A percentile compares a stretch with the other conserved stretches of the same genome.
Conservation (phyloP, 2,888 invertebrate genomes). For the Luperina testacea region DNA sequence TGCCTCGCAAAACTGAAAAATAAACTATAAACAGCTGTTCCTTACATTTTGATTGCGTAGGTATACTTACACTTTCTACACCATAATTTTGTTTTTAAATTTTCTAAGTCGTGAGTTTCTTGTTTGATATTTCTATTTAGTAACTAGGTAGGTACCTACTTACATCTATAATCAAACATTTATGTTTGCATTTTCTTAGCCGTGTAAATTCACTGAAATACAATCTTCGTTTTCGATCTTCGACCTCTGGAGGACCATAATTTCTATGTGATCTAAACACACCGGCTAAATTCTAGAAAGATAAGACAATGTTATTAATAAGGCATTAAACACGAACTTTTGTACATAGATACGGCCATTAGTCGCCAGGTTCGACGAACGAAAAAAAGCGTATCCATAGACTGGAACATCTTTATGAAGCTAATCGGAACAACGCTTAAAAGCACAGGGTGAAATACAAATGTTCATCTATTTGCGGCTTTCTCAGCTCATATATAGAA, state of each 20-base stretch:
- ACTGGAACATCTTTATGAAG: not conserved
- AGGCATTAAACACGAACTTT: not conserved
- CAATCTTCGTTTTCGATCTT: slow-evolving; percentile 74
- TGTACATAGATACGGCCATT: not conserved
- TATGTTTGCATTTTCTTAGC: slow-evolving; percentile 76
- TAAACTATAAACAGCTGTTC: not conserved
- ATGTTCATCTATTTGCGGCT: not conserved
- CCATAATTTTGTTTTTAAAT: too few relatives aligned
- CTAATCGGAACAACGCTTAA: not conserved
- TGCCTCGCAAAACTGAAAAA: not conserved
- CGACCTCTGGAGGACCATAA: slow-evolving; percentile 80
- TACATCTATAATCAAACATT: slow-evolving; percentile 78
- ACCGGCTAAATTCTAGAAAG: slow-evolving; percentile 76
- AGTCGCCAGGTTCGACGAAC: not conserved
- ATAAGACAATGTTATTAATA: slow-evolving; percentile 8
- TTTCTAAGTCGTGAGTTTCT: not conserved
- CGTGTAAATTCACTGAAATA: slow-evolving; percentile 73
- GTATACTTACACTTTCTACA: not conserved
- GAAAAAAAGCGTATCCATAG: not conserved
- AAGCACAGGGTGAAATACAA: not conserved
- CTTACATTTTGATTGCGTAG: not conserved
- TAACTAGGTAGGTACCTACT: slow-evolving; percentile 70
- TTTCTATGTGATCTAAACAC: slow-evolving; percentile 71
- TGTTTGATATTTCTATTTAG: not conserved
- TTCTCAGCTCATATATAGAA: not conserved